These are phyloP conservation scores for Tetraodon nigroviridis DNA, from an alignment of 2,113 vertebrate species.

Conservation along the genomic window DNA sequence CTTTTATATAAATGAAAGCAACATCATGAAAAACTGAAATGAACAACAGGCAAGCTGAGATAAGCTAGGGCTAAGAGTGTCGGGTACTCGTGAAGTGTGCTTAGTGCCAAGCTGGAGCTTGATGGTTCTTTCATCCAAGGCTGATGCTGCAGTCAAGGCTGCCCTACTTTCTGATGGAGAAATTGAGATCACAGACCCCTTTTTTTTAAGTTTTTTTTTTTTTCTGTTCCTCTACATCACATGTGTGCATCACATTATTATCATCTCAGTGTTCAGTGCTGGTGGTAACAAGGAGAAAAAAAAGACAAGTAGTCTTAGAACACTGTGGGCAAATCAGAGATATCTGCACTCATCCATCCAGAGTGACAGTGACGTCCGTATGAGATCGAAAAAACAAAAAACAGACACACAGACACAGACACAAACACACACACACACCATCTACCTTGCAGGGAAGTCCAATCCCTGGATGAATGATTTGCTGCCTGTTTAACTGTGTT, in stretches of 20 bases:
- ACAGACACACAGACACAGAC: not conserved
- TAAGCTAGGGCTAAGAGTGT: slow-evolving; percentile 54
- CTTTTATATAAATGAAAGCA: slow-evolving; percentile 57
- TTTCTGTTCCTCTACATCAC: slow-evolving; percentile 1
- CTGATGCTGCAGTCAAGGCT: slow-evolving; percentile 69
- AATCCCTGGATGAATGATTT: no score
- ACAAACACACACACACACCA: no score
- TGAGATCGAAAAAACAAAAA: slow-evolving; percentile 55
- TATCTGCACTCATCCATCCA: slow-evolving; percentile 66
- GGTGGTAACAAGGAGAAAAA: slow-evolving; percentile 65
- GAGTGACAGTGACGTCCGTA: slow-evolving; percentile 62
- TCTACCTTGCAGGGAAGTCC: no score
- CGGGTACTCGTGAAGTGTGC: slow-evolving; percentile 62
- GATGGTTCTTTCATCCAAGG: slow-evolving; percentile 65
- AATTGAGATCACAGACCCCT: slow-evolving; percentile 62
- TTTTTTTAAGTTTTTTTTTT: slow-evolving; percentile 20
- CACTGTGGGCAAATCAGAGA: slow-evolving; percentile 64
- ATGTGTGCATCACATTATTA: slow-evolving; percentile 52
- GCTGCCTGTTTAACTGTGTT: no score
- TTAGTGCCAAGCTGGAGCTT: slow-evolving; percentile 58
- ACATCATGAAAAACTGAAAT: slow-evolving; percentile 71
- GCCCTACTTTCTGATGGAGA: slow-evolving; percentile 70
- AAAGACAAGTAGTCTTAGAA: slow-evolving; percentile 57
- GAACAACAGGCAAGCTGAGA: slow-evolving; percentile 62
- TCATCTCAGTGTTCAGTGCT: slow-evolving; percentile 43